Evolutionary conservation across 2,888 invertebrate species (phyloP), one percentile per base, ranked within the genome.

Genomic region (Lamellibrachia columna): DNA sequence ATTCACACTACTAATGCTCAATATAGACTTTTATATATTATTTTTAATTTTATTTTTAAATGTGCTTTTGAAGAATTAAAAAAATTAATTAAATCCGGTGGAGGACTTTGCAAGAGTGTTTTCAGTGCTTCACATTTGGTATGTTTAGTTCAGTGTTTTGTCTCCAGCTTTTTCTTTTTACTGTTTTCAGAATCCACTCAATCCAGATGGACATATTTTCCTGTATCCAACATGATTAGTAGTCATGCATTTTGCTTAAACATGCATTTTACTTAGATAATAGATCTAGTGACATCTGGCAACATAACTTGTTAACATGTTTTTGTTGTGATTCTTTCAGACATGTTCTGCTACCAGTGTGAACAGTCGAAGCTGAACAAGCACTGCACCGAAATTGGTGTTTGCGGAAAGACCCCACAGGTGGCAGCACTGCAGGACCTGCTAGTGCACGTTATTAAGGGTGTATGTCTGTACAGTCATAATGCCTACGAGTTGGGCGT

Each of bases 291-390:
- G 22, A 15, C 75, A 2, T 15, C 22, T 75, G 75, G 40, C 40
- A 40, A 40, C 40, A 1, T 40, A 40, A 40, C 40, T 75, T 11
- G 11, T 6, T 75, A 75, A 75, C 75, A 22, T 22, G n/a, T 3
- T 75, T 75, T 75, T 75, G 75, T 75, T 75, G 3, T n/a, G 6
- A 75, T 75, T 75, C 2, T 22, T 75, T 15, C 91, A 91, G 91
- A 91, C 55, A 95, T 95, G 95, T 95, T 95, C 93, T 95, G 95
- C 92, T 95, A 93, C 93, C 95, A 95, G 91, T 95, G 95, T 91
- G 95, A 95, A 92, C 95, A 95, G 94, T 95, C 95, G 1, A 94
- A 95, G 90, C 93, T 93, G 6, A 92, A 94, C 22, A 94, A 93
- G n/a, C 95, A 95, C 28, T 95, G 95, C 94, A 94, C 94, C 3